Evolutionary conservation across 2,797 vertebrate species (phyloP), one percentile per base, ranked within the genome.

Genomic region (Tokudaia muenninki): DNA sequence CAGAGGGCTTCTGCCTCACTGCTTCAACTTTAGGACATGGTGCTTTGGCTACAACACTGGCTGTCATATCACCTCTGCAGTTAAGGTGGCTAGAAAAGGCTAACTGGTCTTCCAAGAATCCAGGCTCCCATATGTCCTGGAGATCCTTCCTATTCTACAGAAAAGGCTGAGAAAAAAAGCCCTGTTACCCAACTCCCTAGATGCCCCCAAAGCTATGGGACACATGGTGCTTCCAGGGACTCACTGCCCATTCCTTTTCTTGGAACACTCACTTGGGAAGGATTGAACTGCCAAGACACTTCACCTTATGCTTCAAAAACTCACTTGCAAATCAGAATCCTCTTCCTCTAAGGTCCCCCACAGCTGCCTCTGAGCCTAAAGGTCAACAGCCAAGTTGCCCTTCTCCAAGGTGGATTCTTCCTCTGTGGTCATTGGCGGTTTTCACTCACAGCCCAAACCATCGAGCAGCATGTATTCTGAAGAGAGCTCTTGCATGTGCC

Each of bases 381-480:
- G 79, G 31, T 6, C 55, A 80, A 57, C 4, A 31, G 34, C 55
- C 44, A 59, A 34, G 3, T 41, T 44, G 29, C 44, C 82, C 89
- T 86, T 92, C 50, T 92, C 63, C 3, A 11, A 2, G 67, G 57
- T 65, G 50, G 1, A 17, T 93, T 83, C 75, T 96, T 87, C 79
- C 82, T 55, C 16, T 4, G 72, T 31, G 77, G 74, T 94, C 89
- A 82, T 87, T 92, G 95, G 94, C 70, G 26, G 80, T 95, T 94
- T 92, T 80, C 31, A 55, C 55, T 84, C 79, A 57, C 1, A 79
- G 57, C 29, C 77, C 87, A 52, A 90, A 87, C 83, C 94, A 90
- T 37, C 87, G 65, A 94, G 90, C 94, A 92, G 80, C n/a, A 92
- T 74, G 67, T 83, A 74, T 65, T 96, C 90, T 90, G 92, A 86